Base-by-base conservation (phyloP, 2,888 invertebrate species). In the Buathra laborator region DNA sequence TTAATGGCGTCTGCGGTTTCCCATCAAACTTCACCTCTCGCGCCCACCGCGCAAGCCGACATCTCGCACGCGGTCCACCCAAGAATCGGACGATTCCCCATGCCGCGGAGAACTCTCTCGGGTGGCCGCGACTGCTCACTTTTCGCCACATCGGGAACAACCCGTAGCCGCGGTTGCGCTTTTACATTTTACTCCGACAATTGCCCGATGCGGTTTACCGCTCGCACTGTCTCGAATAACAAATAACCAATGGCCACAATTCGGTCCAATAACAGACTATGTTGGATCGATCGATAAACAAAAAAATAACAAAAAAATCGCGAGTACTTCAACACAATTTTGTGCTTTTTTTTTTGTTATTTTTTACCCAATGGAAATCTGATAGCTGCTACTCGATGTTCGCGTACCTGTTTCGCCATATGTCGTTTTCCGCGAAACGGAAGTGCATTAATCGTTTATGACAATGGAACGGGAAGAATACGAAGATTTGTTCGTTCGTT, bases 1-100 rank as follows among this genome's bases (percentile, higher is more conserved):
- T 91, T 91, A 92, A 92, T 91, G 89, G 86, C 86, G 90, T 91
- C 91, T 92, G 92, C 90, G 92, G 92, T 92, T 92, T 91, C 85
- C 88, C 90, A 92, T 92, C 89, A 90, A 89, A 90, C 87, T 85
- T 82, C 75, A 66, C 76, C 80, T 53, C 75, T 44, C 53, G 59
- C 16, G 67, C 62, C 37, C 66, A 76, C 59, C 70, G 75, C 44
- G 32, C 79, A 66, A 48, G 10, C 86, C 86, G 84, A 86, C 84
- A 83, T 87, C 85, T 86, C 86, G 82, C 88, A 84, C 88, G 83
- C 85, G 70, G 53, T 85, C 68, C 51, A 46, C 29, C 56, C 67
- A 10, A 12, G 7, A 37, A 64, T 19, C 72, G 29, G 37, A 43
- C 51, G 43, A 51, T 64, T 66, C 32, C 9, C 12, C 56, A 19